A percentile compares a stretch with the other conserved stretches of the same genome.
phyloP scores from a whole-genome alignment of 2,113 vertebrate species.

The Dipodomys ordii region DNA sequence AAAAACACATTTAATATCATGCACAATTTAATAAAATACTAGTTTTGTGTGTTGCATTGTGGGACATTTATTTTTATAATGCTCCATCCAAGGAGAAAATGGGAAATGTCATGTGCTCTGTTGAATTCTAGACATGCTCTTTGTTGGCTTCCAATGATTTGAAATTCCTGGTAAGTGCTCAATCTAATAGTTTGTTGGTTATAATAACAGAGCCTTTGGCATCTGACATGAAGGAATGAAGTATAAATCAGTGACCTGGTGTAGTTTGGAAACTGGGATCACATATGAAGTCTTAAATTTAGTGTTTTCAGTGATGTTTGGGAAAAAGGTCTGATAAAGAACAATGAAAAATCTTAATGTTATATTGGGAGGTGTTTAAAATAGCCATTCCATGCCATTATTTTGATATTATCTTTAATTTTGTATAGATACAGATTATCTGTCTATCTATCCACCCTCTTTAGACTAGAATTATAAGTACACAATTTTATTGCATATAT shows the following conservation, averaged over 20 bases:
- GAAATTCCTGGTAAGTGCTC: not conserved
- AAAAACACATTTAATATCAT: not conserved
- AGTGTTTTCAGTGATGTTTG: not conserved
- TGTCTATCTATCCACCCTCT: not conserved
- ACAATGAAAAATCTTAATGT: not conserved
- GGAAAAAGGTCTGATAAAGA: not conserved
- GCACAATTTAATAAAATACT: constrained; percentile 20
- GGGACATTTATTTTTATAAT: not conserved
- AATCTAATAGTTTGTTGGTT: not conserved
- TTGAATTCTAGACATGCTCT: not conserved
- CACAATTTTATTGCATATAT: not conserved
- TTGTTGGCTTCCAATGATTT: not conserved
- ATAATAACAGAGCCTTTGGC: not conserved
- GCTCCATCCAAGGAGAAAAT: not conserved
- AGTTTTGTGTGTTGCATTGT: not conserved
- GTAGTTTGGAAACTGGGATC: not conserved
- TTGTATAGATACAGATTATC: not conserved
- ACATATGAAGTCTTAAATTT: not conserved
- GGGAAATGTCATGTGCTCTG: not conserved
- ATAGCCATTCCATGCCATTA: not conserved
- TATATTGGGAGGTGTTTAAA: not conserved
- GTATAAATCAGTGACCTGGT: not conserved
- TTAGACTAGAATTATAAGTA: not conserved
- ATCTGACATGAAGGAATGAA: not conserved
- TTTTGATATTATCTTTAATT: constrained; percentile 16